A percentile compares a stretch with the other conserved stretches of the same genome.
Conservation (phyloP, 2,797 vertebrate genomes). For the Synanceia verrucosa region DNA sequence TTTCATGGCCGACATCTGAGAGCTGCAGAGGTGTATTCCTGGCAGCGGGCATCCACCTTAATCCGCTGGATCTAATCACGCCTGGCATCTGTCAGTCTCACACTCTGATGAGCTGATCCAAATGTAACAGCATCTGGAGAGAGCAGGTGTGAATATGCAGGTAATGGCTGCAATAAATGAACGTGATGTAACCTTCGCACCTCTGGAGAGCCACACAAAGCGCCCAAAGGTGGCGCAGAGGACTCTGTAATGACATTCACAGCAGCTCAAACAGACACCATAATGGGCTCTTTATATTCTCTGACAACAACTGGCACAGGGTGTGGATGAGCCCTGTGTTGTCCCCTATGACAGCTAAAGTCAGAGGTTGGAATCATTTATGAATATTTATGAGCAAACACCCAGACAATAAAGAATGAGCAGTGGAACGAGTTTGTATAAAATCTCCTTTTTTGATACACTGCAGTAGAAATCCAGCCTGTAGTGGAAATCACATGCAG, state of each 20-base stretch:
- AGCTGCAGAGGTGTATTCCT: conserved; percentile 63
- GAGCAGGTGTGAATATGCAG: conserved; percentile 38
- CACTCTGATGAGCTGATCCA: conserved; percentile 57
- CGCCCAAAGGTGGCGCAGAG: conserved; percentile 39
- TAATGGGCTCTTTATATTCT: conserved; percentile 71
- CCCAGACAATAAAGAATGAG: conserved; percentile 25
- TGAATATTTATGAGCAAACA: conserved; percentile 67
- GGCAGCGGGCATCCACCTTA: conserved; percentile 46
- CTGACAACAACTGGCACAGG: conserved; percentile 52
- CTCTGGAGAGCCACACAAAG: conserved; percentile 35
- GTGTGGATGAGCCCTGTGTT: conserved; percentile 40
- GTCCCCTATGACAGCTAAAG: conserved; percentile 55
- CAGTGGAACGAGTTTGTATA: conserved; percentile 4
- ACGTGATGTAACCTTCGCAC: conserved; percentile 54
- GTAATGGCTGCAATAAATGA: conserved; percentile 64
- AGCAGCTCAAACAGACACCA: conserved; percentile 60
- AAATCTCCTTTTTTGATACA: conserved; percentile 9
- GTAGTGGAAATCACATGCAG: background rate
- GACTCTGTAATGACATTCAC: conserved; percentile 66
- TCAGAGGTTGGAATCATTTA: conserved; percentile 47
- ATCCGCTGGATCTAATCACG: conserved; percentile 71
- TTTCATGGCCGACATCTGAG: conserved; percentile 78
- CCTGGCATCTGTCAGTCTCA: conserved; percentile 81
- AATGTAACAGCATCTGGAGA: conserved; percentile 50
- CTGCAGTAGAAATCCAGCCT: background rate